These are phyloP conservation scores for Ptychodera flava DNA, from an alignment of 35 echinoderm and acorn worm genomes.

Conservation along the genomic window DNA sequence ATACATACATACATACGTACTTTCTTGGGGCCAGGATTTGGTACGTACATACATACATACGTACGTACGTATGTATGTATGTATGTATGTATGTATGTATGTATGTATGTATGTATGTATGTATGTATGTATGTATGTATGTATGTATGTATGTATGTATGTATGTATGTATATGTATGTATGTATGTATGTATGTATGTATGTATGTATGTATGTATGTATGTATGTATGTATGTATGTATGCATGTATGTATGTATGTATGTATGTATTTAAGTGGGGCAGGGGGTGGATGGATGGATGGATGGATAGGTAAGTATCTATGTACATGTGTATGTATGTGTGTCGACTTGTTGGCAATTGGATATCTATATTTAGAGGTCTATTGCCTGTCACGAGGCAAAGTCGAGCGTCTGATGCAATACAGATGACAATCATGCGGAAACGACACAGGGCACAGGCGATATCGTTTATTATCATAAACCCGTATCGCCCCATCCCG, in stretches of 20 bases:
- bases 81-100: conserved; percentile 2
- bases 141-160: conserved; percentile 36
- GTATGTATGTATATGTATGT: conserved; percentile 51
- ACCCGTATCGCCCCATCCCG: no score
- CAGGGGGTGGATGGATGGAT: conserved; percentile 14
- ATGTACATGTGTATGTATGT: conserved; percentile 9
- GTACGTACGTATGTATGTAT: neutral
- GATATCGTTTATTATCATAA: no score
- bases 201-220: conserved; percentile 55
- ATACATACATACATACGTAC: neutral
- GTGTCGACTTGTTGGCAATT: no score
- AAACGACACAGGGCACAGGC: no score
- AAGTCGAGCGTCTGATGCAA: no score
- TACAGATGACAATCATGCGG: no score
- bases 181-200: conserved; percentile 57
- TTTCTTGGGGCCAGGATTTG: neutral
- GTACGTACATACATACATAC: neutral
- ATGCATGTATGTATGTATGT: conserved; percentile 42
- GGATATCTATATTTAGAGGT: no score
- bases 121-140: conserved; percentile 36
- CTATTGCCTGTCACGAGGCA: no score
- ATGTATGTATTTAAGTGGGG: conserved; percentile 31
- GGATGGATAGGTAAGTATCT: conserved; percentile 9
- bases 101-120: conserved; percentile 19
- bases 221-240: conserved; percentile 45